phyloP scores from a whole-genome alignment of 2,113 vertebrate species.

The Neoarius graeffei region DNA sequence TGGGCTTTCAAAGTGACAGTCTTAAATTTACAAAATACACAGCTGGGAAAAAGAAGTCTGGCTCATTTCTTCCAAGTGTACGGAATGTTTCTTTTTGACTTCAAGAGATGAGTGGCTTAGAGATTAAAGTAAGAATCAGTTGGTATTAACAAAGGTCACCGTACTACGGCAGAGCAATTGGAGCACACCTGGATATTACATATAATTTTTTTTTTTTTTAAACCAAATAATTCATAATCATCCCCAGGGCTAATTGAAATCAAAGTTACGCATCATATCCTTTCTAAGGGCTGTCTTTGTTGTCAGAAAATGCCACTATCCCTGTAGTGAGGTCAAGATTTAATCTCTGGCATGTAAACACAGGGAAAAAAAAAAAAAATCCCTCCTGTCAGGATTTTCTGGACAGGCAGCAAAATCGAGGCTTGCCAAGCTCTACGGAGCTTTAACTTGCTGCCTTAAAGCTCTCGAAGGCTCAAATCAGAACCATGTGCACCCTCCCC shows the following conservation, averaged over 20 bases:
- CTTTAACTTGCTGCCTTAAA: conserved; percentile 42
- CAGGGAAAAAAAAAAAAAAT: conserved; percentile 52
- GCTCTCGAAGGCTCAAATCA: conserved; percentile 61
- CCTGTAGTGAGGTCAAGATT: conserved; percentile 62
- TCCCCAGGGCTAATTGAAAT: conserved; percentile 46
- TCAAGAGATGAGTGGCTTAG: background rate
- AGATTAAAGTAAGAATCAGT: conserved; percentile 21
- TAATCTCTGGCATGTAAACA: conserved; percentile 71
- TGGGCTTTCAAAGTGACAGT: conserved; percentile 72
- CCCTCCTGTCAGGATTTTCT: conserved; percentile 56
- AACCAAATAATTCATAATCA: conserved; percentile 20
- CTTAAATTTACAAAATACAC: conserved; percentile 72
- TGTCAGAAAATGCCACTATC: conserved; percentile 73
- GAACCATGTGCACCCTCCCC: conserved; percentile 65
- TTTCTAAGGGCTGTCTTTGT: conserved; percentile 58
- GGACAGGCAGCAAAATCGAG: conserved; percentile 47
- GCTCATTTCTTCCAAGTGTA: conserved; percentile 72
- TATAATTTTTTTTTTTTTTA: conserved; percentile 26
- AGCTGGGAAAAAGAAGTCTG: conserved; percentile 61
- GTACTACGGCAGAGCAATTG: background rate
- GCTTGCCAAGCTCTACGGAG: conserved; percentile 56
- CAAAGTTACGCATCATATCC: conserved; percentile 40
- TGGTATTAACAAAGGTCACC: conserved; percentile 19
- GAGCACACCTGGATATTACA: conserved; percentile 14
- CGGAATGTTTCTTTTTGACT: conserved; percentile 58